These are phyloP conservation scores for Gymnothorax javanicus DNA, from an alignment of 2,797 vertebrate species.

Conservation along the genomic window DNA sequence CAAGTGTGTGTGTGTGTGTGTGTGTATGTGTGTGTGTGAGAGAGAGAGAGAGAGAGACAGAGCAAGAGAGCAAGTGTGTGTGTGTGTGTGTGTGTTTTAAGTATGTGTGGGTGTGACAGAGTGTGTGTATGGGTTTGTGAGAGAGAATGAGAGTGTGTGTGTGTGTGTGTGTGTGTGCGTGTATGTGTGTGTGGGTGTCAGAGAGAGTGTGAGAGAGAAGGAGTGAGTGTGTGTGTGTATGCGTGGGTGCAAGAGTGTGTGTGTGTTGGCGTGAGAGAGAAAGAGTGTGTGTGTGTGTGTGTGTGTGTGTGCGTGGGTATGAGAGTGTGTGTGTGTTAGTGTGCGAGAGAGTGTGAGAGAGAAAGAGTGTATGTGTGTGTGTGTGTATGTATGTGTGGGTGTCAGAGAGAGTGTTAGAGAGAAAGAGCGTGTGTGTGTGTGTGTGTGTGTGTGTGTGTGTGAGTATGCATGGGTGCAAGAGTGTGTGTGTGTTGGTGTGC, in stretches of 20 bases:
- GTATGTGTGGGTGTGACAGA: too few species aligned
- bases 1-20: neutral
- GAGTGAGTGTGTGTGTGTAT: neutral
- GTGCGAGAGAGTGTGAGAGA: neutral
- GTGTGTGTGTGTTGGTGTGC: neutral
- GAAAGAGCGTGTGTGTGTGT: neutral
- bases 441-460: conserved; percentile 14
- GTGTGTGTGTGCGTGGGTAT: neutral
- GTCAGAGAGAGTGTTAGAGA: too few species aligned
- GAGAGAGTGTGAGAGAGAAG: neutral
- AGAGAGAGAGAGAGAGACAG: too few species aligned
- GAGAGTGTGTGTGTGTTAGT: neutral
- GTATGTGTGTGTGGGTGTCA: neutral
- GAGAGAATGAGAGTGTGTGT: neutral
- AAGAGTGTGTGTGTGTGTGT: neutral
- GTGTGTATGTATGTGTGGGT: neutral
- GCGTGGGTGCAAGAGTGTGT: too few species aligned
- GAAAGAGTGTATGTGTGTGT: neutral
- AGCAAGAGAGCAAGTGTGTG: too few species aligned
- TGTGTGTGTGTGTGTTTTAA: neutral
- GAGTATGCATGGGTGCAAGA: neutral
- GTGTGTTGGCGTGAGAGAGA: neutral
- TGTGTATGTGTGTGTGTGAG: neutral
- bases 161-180: neutral
- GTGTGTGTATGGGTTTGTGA: neutral